Base-by-base conservation (phyloP, 2,797 vertebrate species). In the Enteromius viviparus region DNA sequence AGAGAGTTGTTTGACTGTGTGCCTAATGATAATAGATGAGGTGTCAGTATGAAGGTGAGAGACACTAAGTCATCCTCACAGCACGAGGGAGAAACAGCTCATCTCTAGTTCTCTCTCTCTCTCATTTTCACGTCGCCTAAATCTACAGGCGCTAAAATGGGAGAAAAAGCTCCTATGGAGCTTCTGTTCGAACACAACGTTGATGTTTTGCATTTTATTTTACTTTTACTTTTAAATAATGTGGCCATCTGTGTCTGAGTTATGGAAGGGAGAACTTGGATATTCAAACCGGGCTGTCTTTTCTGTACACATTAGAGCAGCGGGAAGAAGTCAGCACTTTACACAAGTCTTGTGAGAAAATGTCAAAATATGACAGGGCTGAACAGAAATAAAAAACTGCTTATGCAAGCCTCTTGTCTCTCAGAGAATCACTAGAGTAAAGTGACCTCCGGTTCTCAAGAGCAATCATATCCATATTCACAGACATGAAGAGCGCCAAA, bases 21-120 rank as follows among this genome's bases (percentile, higher is more conserved):
- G 90, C 87, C 84, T 96, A 96, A 97, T 94, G 90, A 96, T 94
- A 96, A 96, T 84, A 93, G 94, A 96, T 95, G 92, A 91, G 89
- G 95, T 94, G 92, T 90, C 93, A 92, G 92, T 91, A 93, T 91
- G 87, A 89, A 87, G 91, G 90, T 92, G 90, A 95, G 93, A 95
- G 92, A 89, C 91, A 95, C 91, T 96, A 95, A 94, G 94, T 93
- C 94, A 93, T 95, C 94, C 88, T 90, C 91, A 93, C 91, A 91
- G 93, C 90, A 83, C 90, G 94, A 93, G 91, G 87, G 89, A 91
- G 93, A 91, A 93, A 92, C 92, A 89, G 53, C 76, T 81, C 84
- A 79, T 85, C 89, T 91, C 86, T 78, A 49, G 42, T 29, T 69
- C 76, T 49, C 84, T 42, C 75, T n/a, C 76, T n/a, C 55, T 69